Evolutionary conservation across 2,113 vertebrate species (phyloP), one percentile per base, ranked within the genome.

Genomic region (Talpa occidentalis): DNA sequence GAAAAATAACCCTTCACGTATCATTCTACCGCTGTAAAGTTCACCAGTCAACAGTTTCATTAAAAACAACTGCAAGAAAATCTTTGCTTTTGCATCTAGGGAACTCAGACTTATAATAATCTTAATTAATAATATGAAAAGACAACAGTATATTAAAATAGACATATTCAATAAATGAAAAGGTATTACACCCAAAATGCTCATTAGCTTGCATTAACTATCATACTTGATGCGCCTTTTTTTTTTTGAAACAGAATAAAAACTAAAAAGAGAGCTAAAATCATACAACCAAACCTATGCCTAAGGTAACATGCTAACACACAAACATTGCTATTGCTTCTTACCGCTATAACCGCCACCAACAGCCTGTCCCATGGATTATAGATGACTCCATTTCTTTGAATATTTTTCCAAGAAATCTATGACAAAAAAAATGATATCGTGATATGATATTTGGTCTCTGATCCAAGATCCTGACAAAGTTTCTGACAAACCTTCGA

Each of bases 271-370:
- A 79, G 28, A 66, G 40, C 40, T 54, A 77, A 79, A 93, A 78
- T 17, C 47, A 70, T 6, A 64, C 10, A 67, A 70, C 54, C 47
- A 67, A 92, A 88, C 11, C 11, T 11, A 74, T 30, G 86, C 52
- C 88, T 37, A 90, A 88, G n/a, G n/a, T n/a, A 69, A 82, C 69
- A 64, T 11, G 44, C 30, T 26, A 76, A 81, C 26, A 82, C 21
- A 82, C 1, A 0, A 22, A 90, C 22, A 85, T 19, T 28, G 91
- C 69, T 32, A 35, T 22, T 67, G 37, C 52, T 9, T 97, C 99
- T 97, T 98, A 99, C 99, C 90, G 98, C 97, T 54, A 99, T 9
- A 37, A 99, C 98, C 1, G 99, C 98, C 28, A 99, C 98, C 85
- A 99, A 97, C 77, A 99, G 98, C 89, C 98, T 98, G 89, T 99